phyloP scores from a whole-genome alignment of 64 coral and sea anemone species.

The Trachythela sp. region DNA sequence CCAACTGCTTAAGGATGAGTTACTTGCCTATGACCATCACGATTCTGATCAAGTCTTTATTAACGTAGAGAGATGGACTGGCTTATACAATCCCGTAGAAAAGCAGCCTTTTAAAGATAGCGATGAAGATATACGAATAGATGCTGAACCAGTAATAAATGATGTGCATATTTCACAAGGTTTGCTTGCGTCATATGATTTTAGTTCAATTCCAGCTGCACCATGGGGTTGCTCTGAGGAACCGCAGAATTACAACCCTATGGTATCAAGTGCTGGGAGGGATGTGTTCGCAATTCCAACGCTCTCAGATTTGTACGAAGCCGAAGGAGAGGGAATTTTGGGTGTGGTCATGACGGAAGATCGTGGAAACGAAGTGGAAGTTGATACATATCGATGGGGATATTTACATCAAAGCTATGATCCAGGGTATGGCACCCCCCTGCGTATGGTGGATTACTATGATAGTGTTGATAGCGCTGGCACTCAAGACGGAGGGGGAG shows the following conservation, averaged over 20 bases:
- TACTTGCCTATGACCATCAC: neutral
- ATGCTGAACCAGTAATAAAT: neutral
- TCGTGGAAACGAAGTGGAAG: neutral
- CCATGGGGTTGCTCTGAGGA: neutral
- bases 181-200: neutral
- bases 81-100: neutral
- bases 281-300: neutral
- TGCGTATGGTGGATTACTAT: constrained; percentile 12
- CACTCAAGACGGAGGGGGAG: neutral
- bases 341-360: constrained; percentile 13
- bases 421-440: neutral
- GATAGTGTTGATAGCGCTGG: neutral
- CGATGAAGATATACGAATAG: neutral
- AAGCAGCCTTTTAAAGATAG: too few species aligned
- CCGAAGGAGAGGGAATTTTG: neutral
- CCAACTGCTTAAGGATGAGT: neutral
- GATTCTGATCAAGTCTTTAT: neutral
- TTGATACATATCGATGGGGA: neutral
- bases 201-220: neutral
- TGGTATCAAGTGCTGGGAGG: neutral
- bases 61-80: neutral
- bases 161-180: neutral
- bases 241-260: neutral
- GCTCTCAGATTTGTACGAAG: neutral
- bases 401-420: neutral